Evolutionary conservation across 2,797 vertebrate genomes (phyloP).

Genomic region (Pseudochaenichthys georgianus): DNA sequence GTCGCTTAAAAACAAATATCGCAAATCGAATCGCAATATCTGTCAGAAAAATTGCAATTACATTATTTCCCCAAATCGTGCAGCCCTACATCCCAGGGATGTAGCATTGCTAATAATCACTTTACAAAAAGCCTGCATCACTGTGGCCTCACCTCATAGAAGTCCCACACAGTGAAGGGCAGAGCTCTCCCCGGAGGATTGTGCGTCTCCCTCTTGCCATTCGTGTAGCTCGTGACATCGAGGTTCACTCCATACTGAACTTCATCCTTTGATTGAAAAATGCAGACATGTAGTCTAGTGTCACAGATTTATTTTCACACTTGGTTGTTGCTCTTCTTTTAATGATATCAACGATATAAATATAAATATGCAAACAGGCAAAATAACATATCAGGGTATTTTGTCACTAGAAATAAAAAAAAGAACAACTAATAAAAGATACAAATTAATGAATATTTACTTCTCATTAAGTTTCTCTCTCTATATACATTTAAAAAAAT

Average conservation of each 20-base stretch:
- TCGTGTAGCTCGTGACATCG: conserved; percentile 94
- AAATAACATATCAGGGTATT: not conserved
- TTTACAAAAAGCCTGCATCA: not conserved
- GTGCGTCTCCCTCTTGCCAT: conserved; percentile 91
- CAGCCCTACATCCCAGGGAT: not conserved
- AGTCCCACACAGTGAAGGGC: conserved; percentile 92
- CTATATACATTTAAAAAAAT: not conserved
- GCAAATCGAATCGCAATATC: no score
- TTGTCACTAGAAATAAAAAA: not conserved
- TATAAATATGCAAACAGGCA: not conserved
- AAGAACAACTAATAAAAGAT: not conserved
- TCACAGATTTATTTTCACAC: not conserved
- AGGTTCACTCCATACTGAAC: conserved; percentile 94
- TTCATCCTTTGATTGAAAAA: conserved; percentile 77
- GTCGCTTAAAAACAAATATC: no score
- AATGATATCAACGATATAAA: not conserved
- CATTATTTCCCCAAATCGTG: no score
- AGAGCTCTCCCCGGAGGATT: conserved; percentile 92
- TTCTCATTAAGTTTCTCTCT: not conserved
- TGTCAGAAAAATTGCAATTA: no score
- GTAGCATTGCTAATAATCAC: not conserved
- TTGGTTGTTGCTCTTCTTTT: not conserved
- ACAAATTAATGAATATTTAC: not conserved
- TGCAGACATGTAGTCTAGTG: not conserved
- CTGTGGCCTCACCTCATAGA: conserved; percentile 85